Evolutionary conservation across 2,888 invertebrate species (phyloP).

Genomic region (Argyresthia goedartella): DNA sequence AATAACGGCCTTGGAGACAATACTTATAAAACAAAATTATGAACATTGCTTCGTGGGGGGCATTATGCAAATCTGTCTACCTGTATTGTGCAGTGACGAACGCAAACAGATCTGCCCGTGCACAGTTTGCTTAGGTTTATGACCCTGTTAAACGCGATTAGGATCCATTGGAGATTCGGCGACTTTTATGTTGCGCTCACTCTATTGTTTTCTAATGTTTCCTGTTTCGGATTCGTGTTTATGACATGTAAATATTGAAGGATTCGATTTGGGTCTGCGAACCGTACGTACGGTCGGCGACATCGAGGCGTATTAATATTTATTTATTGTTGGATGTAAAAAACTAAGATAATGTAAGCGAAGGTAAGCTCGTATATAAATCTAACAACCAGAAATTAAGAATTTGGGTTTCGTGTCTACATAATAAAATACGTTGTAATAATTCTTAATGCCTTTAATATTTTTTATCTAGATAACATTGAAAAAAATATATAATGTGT

Average conservation of each 20-base stretch:
- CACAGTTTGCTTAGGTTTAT: conserved; percentile 63
- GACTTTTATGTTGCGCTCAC: conserved; percentile 17
- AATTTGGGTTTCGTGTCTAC: too few relatives aligned
- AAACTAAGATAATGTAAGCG: too few relatives aligned
- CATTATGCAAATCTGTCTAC: conserved; percentile 65
- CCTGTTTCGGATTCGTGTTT: background rate
- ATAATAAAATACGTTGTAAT: conserved; percentile 11
- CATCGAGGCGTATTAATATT: too few relatives aligned
- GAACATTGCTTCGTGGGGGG: conserved; percentile 50
- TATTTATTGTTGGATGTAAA: background rate
- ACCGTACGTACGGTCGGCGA: too few relatives aligned
- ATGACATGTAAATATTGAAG: background rate
- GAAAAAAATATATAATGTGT: conserved; percentile 40
- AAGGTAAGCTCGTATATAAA: too few relatives aligned
- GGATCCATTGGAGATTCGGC: conserved; percentile 42
- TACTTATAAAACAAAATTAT: conserved; percentile 10
- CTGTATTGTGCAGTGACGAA: conserved; percentile 44
- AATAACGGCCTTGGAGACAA: too few relatives aligned
- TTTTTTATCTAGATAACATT: conserved; percentile 58
- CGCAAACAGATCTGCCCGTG: conserved; percentile 50
- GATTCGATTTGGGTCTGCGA: too few relatives aligned
- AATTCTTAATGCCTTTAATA: conserved; percentile 61
- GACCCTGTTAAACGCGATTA: conserved; percentile 61
- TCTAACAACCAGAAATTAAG: too few relatives aligned
- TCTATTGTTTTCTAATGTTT: background rate